Evolutionary conservation across 2,113 vertebrate genomes (phyloP), one percentile per base, ranked within the genome.

Genomic region (Oryzias celebensis): DNA sequence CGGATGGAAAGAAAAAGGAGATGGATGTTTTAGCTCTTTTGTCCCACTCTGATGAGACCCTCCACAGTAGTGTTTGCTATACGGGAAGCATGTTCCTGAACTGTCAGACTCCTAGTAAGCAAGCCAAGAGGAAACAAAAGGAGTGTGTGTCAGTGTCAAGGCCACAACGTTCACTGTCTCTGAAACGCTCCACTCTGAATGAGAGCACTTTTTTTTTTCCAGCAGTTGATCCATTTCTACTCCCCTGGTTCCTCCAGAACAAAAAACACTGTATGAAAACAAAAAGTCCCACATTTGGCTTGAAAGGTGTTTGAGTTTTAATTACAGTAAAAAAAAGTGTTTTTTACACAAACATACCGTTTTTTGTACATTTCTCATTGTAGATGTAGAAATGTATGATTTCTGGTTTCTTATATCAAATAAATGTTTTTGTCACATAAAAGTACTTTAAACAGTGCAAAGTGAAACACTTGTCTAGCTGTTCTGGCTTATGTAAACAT

Each of bases 61-160:
- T 66, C 53, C 56, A 62, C 44, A 67, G 68, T 73, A 76, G 74
- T 72, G 70, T 79, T 85, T 84, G 68, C 75, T 70, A 73, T 51
- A 62, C 71, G 75, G 75, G 49, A 69, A 84, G 71, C 58, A 73
- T 85, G 80, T 58, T 67, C 45, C 36, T 0, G 55, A 68, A 68
- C 79, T 77, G 74, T 82, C 74, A 82, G 78, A 63, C 62, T 55
- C 45, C 80, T 49, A 68, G 71, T 80, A 73, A 65, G 76, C 73
- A 77, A 72, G 66, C 75, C 63, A 71, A 67, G 65, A 55, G 59
- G 67, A 89, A 74, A 89, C 85, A 87, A 86, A 85, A 81, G 56
- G 68, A 72, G 48, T 75, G 62, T 63, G 57, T 53, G 56, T 20
- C 13, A 49, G 72, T 70, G 67, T 80, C 73, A 82, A 82, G 68